Evolutionary conservation across 2,797 vertebrate genomes (phyloP), one percentile per base, ranked within the genome.

Genomic region (Lutjanus argentimaculatus): DNA sequence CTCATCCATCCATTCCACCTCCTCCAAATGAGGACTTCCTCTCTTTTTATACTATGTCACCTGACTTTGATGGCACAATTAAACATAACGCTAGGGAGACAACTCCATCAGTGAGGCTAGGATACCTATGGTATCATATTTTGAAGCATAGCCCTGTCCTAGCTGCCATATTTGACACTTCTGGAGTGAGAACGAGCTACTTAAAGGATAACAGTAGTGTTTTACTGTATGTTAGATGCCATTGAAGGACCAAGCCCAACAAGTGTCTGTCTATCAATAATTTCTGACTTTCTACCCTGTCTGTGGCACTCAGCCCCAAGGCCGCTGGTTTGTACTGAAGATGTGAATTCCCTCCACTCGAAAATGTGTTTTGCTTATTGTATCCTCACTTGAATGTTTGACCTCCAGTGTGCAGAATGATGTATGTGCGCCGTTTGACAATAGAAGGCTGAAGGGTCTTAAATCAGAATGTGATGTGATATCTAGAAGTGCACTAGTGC

Each of bases 381-480:
- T 46, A 6, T 46, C 62, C 46, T 46, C 77, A 40, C 19, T 22
- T 7, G 22, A 46, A 36, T 22, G 7, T 17, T 55, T 62, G 57
- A 43, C 70, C 70, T 56, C 55, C 64, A 13, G 22, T 25, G 25
- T 22, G 21, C 45, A 58, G 30, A 48, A 12, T 36, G 22, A 69
- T 19, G 42, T 49, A 25, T 53, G 51, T 43, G 65, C 51, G 64
- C 51, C 55, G 25, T 52, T 61, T 68, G 7, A 68, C 43, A 57
- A 71, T 4, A 51, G 36, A 25, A 17, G 25, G n/a, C 56, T 61
- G 63, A 72, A 17, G 2, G 49, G 56, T 56, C 49, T 8, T 36
- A 59, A 13, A 16, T 61, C 48, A 36, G 30, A 36, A 36, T 36
- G 30, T 36, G 30, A 36, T 36, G 30, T 19, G 19, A 22, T 3